Conservation (phyloP, 2,797 vertebrate genomes). For the Phoebastria nigripes region DNA sequence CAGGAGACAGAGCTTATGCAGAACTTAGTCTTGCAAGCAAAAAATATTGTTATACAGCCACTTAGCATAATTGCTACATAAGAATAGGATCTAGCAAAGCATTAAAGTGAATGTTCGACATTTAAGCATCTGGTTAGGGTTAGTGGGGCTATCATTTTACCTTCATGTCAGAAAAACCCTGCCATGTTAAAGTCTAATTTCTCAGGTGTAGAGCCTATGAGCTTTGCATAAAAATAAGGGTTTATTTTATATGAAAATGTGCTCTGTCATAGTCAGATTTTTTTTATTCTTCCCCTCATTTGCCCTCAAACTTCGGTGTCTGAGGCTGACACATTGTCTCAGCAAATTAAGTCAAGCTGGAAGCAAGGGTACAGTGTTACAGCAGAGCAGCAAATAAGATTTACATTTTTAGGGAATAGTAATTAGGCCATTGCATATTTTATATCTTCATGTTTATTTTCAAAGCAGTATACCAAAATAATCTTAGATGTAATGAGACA, state of each 20-base stretch:
- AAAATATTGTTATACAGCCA: background rate
- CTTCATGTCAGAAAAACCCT: background rate
- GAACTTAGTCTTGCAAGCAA: slow-evolving; percentile 8
- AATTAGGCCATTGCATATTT: slow-evolving; percentile 48
- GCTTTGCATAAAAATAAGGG: slow-evolving; percentile 4
- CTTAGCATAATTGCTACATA: slow-evolving; percentile 18
- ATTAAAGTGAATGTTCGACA: slow-evolving; percentile 23
- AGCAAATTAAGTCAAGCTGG: slow-evolving; percentile 61
- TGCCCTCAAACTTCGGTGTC: slow-evolving; percentile 32
- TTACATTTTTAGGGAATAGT: slow-evolving; percentile 27
- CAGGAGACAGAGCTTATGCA: background rate
- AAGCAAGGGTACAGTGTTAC: background rate
- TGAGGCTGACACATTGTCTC: slow-evolving; percentile 54
- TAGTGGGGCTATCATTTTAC: slow-evolving; percentile 34
- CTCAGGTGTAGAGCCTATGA: background rate
- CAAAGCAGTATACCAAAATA: slow-evolving; percentile 2
- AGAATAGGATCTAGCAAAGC: slow-evolving; percentile 19
- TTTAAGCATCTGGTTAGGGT: slow-evolving; percentile 50
- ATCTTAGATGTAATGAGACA: background rate
- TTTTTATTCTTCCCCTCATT: slow-evolving; percentile 29
- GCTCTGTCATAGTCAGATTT: slow-evolving; percentile 8
- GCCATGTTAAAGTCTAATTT: slow-evolving; percentile 1
- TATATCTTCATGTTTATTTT: slow-evolving; percentile 39
- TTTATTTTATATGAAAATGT: slow-evolving; percentile 27
- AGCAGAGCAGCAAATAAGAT: slow-evolving; percentile 5